Conservation (phyloP, 1,140 invertebrate species). For the Camponotus floridanus region DNA sequence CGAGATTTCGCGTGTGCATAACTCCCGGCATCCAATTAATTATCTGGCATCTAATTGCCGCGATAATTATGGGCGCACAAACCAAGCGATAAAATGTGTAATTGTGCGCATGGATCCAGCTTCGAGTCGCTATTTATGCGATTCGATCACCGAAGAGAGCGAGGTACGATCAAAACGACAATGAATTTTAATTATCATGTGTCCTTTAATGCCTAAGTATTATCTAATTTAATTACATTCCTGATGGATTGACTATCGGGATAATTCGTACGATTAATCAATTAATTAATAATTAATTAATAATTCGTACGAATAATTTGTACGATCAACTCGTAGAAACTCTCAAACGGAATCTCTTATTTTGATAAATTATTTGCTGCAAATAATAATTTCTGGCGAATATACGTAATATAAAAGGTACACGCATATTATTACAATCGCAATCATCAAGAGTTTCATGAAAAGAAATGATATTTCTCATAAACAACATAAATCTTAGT, state of each 20-base stretch:
- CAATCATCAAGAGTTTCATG: constrained; percentile 30
- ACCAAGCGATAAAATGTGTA: constrained; percentile 61
- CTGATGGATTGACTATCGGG: neutral
- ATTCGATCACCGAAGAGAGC: constrained; percentile 12
- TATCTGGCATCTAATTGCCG: constrained; percentile 76
- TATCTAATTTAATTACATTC: neutral
- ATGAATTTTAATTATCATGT: neutral
- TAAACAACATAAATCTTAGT: neutral
- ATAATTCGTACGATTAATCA: neutral
- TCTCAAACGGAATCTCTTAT: constrained; percentile 71
- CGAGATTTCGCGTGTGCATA: constrained; percentile 70
- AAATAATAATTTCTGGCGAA: constrained; percentile 76
- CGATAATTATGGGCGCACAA: constrained; percentile 77
- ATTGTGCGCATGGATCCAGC: constrained; percentile 19
- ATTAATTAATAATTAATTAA: no score
- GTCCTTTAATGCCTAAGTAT: neutral
- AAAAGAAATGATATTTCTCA: neutral
- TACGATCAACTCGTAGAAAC: constrained; percentile 65
- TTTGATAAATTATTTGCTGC: constrained; percentile 60
- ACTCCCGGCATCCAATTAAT: constrained; percentile 79
- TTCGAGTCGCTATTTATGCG: constrained; percentile 23
- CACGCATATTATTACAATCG: constrained; percentile 52
- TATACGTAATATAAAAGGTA: constrained; percentile 66
- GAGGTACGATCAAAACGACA: neutral
- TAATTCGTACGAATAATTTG: neutral